Percentiles rank a stretch among this genome's conserved stretches.
Evolutionary conservation across 2,113 vertebrate genomes (phyloP).

Genomic region (Alethe castanea): DNA sequence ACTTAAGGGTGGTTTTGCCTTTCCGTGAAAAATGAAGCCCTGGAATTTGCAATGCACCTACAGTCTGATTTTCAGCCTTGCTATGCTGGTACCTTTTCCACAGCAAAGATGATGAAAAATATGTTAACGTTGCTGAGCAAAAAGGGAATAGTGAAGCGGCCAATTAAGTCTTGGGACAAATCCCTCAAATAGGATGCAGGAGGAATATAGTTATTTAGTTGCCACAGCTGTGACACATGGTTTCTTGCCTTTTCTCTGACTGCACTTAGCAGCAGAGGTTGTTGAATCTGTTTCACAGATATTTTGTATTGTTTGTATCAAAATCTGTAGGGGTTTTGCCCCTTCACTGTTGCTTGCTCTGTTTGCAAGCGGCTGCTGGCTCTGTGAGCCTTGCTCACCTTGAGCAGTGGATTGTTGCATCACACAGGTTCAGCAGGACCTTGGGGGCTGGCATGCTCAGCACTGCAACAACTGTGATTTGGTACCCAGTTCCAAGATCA

Average conservation of each 20-base stretch:
- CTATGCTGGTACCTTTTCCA: not conserved
- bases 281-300: not conserved
- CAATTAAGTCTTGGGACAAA: conserved; percentile 4
- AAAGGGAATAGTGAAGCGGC: not conserved
- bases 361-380: not conserved
- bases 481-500: not conserved
- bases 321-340: not conserved
- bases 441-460: not conserved
- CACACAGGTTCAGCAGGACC: fast-evolving
- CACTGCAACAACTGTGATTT: not conserved
- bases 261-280: not conserved
- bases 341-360: not conserved
- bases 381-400: not conserved
- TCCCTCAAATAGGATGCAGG: conserved; percentile 3
- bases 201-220: not conserved
- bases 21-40: conserved; percentile 23
- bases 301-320: not conserved
- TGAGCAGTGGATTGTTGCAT: not conserved
- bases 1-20: conserved; percentile 8
- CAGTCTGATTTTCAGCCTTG: not conserved
- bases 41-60: conserved; percentile 4
- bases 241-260: not conserved
- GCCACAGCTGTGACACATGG: not conserved
- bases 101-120: not conserved
- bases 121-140: not conserved